These are phyloP conservation scores for Myrmecobius fasciatus DNA, from an alignment of 2,113 vertebrate species.

Conservation along the genomic window DNA sequence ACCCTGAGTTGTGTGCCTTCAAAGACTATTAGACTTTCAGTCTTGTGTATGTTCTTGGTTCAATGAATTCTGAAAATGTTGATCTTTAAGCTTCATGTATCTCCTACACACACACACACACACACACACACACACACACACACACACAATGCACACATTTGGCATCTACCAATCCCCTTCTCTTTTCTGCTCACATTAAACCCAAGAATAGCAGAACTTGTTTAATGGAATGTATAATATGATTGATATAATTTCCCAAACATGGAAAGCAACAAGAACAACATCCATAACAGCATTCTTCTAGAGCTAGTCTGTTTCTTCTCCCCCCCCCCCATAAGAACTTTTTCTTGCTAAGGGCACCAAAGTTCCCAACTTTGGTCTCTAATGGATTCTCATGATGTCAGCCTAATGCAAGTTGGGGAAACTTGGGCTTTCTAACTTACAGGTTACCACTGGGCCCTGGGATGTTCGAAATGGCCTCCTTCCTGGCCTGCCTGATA, in stretches of 20 bases:
- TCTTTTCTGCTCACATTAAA: neutral
- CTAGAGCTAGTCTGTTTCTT: neutral
- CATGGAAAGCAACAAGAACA: neutral
- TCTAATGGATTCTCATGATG: neutral
- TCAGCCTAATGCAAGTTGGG: neutral
- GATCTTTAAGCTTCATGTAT: neutral
- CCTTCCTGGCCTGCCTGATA: neutral
- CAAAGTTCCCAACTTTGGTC: neutral
- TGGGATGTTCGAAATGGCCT: too few relatives aligned
- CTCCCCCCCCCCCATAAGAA: neutral
- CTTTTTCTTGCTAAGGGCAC: neutral
- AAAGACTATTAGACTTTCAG: neutral
- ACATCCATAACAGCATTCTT: neutral
- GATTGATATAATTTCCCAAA: neutral
- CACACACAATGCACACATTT: neutral
- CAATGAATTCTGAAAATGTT: neutral
- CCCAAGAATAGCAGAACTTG: neutral
- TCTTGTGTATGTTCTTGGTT: neutral
- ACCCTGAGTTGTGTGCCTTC: neutral
- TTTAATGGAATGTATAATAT: neutral
- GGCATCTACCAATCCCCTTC: neutral
- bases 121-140: too few relatives aligned
- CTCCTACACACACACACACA: too few relatives aligned
- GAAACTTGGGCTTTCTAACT: neutral
- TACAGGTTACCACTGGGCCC: neutral